phyloP scores from a whole-genome alignment of 2,113 vertebrate genomes.

The Proteles cristata region DNA sequence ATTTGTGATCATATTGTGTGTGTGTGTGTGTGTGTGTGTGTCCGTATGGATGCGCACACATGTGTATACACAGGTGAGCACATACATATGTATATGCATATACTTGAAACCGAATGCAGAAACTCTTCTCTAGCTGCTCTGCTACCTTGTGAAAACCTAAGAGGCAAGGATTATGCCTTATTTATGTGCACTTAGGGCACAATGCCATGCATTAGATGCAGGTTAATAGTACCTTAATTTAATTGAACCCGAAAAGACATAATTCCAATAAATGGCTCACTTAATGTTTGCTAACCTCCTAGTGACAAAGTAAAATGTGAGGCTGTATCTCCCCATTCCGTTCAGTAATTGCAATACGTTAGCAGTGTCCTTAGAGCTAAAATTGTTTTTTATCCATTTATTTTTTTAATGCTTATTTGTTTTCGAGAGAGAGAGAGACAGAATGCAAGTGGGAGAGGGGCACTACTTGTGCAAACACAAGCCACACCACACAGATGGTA shows the following conservation, averaged over 20 bases:
- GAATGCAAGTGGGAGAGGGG: no score
- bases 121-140: neutral
- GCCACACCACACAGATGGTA: constrained; percentile 85
- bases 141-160: neutral
- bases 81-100: neutral
- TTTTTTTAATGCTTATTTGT: no score
- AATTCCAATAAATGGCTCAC: constrained; percentile 34
- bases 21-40: no score
- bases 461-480: constrained; percentile 86
- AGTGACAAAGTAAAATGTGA: neutral
- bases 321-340: neutral
- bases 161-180: neutral
- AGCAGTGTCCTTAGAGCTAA: neutral
- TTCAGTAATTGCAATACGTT: neutral
- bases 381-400: neutral
- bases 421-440: no score
- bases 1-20: neutral
- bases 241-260: neutral
- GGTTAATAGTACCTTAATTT: neutral
- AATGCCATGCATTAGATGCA: neutral
- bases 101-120: neutral
- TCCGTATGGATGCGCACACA: no score
- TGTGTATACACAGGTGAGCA: no score
- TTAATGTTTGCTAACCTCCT: constrained; percentile 44
- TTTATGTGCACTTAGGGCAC: neutral